Evolutionary conservation across 2,888 invertebrate species (phyloP).

Genomic region (Stratiomys singularior): DNA sequence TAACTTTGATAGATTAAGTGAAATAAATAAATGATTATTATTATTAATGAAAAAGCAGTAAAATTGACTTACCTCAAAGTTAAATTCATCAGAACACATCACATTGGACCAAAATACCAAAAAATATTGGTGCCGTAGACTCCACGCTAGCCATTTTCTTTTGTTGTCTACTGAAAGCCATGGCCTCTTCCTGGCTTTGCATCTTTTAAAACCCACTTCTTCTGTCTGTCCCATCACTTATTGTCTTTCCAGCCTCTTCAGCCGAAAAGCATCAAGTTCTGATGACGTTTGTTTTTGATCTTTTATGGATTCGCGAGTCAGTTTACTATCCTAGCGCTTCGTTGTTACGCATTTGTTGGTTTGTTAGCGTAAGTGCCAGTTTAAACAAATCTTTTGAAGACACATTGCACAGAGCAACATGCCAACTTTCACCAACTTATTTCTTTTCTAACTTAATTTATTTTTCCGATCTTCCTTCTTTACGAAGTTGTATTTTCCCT

Average conservation of each 20-base stretch:
- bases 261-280: neutral
- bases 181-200: neutral
- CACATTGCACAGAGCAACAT: too few relatives aligned
- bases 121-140: neutral
- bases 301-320: neutral
- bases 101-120: neutral
- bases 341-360: neutral
- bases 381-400: too few relatives aligned
- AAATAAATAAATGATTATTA: neutral
- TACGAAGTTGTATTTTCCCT: too few relatives aligned
- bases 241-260: neutral
- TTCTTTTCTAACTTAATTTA: too few relatives aligned
- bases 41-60: neutral
- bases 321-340: neutral
- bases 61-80: neutral
- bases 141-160: neutral
- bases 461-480: too few relatives aligned
- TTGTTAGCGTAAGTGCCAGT: too few relatives aligned
- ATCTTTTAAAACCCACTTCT: neutral
- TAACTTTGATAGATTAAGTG: neutral
- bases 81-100: slow-evolving; percentile 1
- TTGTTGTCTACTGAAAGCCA: slow-evolving; percentile 7
- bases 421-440: too few relatives aligned
- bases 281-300: neutral
- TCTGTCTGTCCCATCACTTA: neutral